Evolutionary conservation across 2,797 vertebrate genomes (phyloP).

Genomic region (Mus spretus): DNA sequence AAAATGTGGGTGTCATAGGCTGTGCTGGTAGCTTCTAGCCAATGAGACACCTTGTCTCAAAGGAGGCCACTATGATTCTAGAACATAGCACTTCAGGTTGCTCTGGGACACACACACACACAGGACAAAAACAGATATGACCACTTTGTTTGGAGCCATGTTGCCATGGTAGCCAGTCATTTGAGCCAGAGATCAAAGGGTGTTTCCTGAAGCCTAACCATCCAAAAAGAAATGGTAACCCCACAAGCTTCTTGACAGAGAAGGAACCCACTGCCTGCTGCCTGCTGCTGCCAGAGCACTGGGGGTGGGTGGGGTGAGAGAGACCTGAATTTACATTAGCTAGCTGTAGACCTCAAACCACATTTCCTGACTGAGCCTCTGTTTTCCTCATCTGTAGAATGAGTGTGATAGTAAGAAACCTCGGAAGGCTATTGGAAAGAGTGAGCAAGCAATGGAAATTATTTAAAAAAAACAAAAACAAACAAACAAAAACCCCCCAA

Average conservation of each 20-base stretch:
- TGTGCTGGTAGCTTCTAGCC: background rate
- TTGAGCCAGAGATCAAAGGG: background rate
- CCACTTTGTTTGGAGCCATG: background rate
- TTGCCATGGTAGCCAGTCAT: background rate
- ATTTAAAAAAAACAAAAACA: background rate
- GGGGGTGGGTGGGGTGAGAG: background rate
- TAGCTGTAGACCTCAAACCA: background rate
- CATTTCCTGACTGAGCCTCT: background rate
- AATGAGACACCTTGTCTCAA: background rate
- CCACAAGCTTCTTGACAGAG: background rate
- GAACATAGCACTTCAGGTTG: background rate
- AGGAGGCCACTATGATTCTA: background rate
- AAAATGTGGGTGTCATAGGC: background rate
- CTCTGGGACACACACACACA: background rate
- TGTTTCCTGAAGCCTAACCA: background rate
- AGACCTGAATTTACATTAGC: background rate
- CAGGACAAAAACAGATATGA: background rate
- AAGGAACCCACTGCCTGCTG: background rate
- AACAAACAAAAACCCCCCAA: too few species aligned
- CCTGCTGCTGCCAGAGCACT: background rate
- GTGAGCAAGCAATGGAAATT: background rate
- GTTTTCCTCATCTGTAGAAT: slow-evolving; percentile 28
- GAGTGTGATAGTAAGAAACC: background rate
- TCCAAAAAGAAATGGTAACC: background rate
- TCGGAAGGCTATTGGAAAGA: background rate